Conservation (phyloP, 2,888 invertebrate genomes). For the Acrobasis suavella region DNA sequence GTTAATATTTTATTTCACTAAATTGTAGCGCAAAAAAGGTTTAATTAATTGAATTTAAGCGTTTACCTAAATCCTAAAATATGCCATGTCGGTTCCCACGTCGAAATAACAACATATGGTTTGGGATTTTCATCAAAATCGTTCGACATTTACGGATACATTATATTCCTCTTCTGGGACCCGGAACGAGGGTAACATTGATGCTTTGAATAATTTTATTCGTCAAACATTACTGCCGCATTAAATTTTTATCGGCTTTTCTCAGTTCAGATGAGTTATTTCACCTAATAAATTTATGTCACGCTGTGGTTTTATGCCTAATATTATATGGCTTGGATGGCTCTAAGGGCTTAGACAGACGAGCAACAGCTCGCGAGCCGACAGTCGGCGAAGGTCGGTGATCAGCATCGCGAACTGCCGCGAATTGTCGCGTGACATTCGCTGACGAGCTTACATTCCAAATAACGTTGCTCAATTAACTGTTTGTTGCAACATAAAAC, state of each 20-base stretch:
- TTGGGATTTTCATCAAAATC: constrained; percentile 4
- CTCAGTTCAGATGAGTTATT: constrained; percentile 18
- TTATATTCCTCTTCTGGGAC: neutral
- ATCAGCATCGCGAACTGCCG: no score
- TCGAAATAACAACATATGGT: neutral
- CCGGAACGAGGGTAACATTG: neutral
- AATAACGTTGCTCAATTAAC: no score
- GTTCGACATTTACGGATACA: constrained; percentile 5
- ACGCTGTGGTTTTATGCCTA: constrained; percentile 21
- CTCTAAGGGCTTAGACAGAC: neutral
- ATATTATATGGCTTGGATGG: constrained; percentile 17
- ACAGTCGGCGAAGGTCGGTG: no score
- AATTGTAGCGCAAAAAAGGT: no score
- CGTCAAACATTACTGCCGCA: constrained; percentile 17
- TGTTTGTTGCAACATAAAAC: no score
- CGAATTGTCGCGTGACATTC: no score
- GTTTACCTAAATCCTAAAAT: neutral
- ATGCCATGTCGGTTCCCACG: neutral
- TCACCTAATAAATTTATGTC: constrained; percentile 21
- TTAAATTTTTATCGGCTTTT: constrained; percentile 18
- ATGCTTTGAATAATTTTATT: constrained; percentile 15
- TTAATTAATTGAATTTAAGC: no score
- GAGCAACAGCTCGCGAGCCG: no score
- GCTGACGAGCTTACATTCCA: no score
- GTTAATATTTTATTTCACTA: no score